Percentiles rank a stretch among this genome's conserved stretches.
Conservation (phyloP, 2,113 vertebrate genomes). For the Mormyrus lacerda region DNA sequence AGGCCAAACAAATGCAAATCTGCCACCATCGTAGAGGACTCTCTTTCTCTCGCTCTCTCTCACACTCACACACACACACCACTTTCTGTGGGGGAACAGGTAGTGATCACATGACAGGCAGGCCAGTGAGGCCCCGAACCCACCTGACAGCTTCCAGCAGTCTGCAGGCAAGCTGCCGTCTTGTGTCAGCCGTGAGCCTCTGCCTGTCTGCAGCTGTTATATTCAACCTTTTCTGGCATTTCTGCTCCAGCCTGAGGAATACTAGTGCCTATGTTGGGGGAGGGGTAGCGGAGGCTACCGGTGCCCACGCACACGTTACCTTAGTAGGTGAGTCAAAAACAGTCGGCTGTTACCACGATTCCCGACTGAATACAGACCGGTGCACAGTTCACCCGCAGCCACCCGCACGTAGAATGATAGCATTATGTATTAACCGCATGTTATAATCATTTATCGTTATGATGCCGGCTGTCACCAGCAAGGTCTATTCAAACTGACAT, state of each 20-base stretch:
- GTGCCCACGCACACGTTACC: not conserved
- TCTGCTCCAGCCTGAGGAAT: not conserved
- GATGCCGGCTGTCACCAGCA: not conserved
- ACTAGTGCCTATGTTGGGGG: not conserved
- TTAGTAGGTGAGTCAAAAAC: not conserved
- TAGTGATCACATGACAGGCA: not conserved
- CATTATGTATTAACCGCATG: not conserved
- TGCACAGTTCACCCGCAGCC: not conserved
- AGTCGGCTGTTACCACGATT: not conserved
- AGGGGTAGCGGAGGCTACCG: not conserved
- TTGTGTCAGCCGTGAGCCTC: not conserved
- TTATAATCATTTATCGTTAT: not conserved
- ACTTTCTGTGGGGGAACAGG: not conserved
- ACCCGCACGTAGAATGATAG: not conserved
- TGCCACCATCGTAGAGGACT: not conserved
- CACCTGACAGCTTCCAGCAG: not conserved
- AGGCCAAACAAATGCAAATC: not conserved
- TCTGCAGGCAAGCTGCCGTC: not conserved
- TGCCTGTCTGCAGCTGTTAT: not conserved
- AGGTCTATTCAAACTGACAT: not conserved
- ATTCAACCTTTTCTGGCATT: constrained; percentile 8
- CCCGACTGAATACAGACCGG: not conserved
- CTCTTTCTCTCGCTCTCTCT: too few relatives aligned
- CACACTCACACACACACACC: not conserved
- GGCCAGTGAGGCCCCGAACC: not conserved